Conservation (phyloP, 2,888 invertebrate genomes). For the Leptothorax acervorum region DNA sequence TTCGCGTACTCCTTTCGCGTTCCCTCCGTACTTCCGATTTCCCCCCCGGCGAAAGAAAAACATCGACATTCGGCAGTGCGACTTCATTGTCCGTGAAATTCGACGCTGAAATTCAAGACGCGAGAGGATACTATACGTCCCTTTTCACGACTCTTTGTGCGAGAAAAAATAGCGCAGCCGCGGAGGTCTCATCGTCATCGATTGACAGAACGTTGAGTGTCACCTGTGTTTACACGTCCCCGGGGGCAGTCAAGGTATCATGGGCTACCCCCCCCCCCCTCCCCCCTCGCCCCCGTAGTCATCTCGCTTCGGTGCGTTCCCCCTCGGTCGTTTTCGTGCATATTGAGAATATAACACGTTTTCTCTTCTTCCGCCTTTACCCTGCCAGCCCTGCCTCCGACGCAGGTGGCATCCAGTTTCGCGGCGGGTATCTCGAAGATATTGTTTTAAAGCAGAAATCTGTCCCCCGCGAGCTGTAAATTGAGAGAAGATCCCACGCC, state of each 20-base stretch:
- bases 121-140: background rate
- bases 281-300: slow-evolving; percentile 60
- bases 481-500: slow-evolving; percentile 70
- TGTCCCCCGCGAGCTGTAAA: slow-evolving; percentile 83
- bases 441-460: slow-evolving; percentile 84
- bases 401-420: slow-evolving; percentile 63
- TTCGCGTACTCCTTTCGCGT: slow-evolving; percentile 39
- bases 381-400: background rate
- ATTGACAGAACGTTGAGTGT: slow-evolving; percentile 81
- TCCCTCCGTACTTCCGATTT: slow-evolving; percentile 52
- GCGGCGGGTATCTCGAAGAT: slow-evolving; percentile 70
- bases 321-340: slow-evolving; percentile 71
- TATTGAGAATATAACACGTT: slow-evolving; percentile 79
- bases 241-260: slow-evolving; percentile 77
- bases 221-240: slow-evolving; percentile 82
- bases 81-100: slow-evolving; percentile 70
- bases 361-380: slow-evolving; percentile 19
- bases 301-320: slow-evolving; percentile 62
- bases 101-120: slow-evolving; percentile 59
- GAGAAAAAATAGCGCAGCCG: slow-evolving; percentile 13
- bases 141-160: background rate
- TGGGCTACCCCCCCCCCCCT: slow-evolving; percentile 52
- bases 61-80: slow-evolving; percentile 29
- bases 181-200: slow-evolving; percentile 69
- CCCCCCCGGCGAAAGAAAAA: slow-evolving; percentile 39